phyloP scores from a whole-genome alignment of 1,140 invertebrate genomes.

The Brachionus plicatilis region DNA sequence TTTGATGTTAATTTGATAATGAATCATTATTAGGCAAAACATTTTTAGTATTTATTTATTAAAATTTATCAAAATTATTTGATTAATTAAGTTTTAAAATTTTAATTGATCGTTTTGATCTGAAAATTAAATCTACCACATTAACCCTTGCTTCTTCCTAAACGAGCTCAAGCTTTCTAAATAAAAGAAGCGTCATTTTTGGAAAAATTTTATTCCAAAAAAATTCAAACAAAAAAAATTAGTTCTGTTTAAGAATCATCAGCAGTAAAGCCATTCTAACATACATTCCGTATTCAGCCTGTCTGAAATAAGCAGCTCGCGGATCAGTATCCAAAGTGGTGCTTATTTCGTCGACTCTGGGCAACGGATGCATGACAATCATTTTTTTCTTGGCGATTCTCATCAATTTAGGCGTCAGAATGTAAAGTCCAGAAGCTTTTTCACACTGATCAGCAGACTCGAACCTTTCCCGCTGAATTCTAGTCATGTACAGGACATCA shows the following conservation, averaged over 20 bases:
- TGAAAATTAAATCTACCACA: no score
- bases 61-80: no score
- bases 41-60: no score
- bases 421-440: conserved; percentile 73
- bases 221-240: conserved; percentile 1
- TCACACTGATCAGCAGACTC: conserved; percentile 74
- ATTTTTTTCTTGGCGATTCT: conserved; percentile 80
- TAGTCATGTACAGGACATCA: conserved; percentile 95
- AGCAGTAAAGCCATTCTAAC: conserved; percentile 92
- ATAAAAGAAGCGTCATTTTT: no score
- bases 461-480: conserved; percentile 93
- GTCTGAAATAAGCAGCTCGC: conserved; percentile 92
- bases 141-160: no score
- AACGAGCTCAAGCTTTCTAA: no score
- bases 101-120: no score
- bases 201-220: background rate
- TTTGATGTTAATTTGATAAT: no score
- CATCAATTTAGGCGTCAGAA: conserved; percentile 91
- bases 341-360: conserved; percentile 83
- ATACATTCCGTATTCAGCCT: conserved; percentile 95
- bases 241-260: conserved; percentile 65
- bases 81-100: no score
- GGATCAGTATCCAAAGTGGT: conserved; percentile 89
- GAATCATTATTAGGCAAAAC: no score
- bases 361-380: conserved; percentile 95